Evolutionary conservation across 2,888 invertebrate genomes (phyloP).

Genomic region (Hemicrepidius hirtus): DNA sequence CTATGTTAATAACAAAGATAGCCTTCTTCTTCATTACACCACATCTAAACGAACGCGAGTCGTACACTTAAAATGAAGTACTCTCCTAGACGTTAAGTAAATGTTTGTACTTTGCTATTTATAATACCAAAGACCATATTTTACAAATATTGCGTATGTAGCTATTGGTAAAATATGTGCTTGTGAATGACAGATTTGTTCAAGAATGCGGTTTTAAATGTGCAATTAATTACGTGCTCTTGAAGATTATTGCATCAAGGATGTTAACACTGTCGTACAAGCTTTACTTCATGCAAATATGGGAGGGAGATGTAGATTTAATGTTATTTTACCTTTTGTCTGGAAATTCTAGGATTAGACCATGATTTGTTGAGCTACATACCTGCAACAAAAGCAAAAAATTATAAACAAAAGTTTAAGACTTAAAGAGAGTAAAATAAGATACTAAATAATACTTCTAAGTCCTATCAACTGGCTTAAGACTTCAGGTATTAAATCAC

Average conservation of each 20-base stretch:
- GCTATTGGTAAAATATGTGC: slow-evolving; percentile 25
- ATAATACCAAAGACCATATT: slow-evolving; percentile 14
- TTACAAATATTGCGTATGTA: slow-evolving; percentile 29
- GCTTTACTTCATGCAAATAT: slow-evolving; percentile 2
- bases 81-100: slow-evolving; percentile 20
- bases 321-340: slow-evolving; percentile 7
- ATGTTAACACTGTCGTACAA: slow-evolving; percentile 16
- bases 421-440: too few species aligned
- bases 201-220: slow-evolving; percentile 28
- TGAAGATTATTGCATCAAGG: slow-evolving; percentile 26
- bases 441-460: too few species aligned
- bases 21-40: not conserved
- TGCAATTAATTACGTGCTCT: slow-evolving; percentile 30
- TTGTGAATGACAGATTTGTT: slow-evolving; percentile 26
- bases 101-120: slow-evolving; percentile 28
- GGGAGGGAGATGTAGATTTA: not conserved
- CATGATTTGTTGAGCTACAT: not conserved
- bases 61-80: not conserved
- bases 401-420: not conserved
- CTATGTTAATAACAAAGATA: not conserved
- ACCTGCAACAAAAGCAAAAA: slow-evolving; percentile 18
- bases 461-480: too few species aligned
- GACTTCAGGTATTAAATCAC: too few species aligned
- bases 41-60: not conserved
- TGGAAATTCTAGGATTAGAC: not conserved